Percentiles rank a stretch among this genome's conserved stretches.
phyloP scores from a whole-genome alignment of 2,113 vertebrate genomes.

The Bubo blakistoni region DNA sequence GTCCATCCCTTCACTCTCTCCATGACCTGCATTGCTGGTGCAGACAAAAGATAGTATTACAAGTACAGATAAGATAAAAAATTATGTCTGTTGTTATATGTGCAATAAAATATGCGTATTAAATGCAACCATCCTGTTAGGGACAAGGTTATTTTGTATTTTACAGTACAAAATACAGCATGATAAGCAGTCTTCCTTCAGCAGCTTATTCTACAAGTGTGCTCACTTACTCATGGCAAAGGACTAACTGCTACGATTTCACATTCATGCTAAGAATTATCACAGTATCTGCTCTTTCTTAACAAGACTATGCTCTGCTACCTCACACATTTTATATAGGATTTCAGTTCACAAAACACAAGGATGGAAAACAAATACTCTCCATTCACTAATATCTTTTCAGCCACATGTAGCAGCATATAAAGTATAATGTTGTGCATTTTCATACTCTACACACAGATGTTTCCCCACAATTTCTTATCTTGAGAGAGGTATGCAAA shows the following conservation, averaged over 20 bases:
- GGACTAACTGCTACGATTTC: not conserved
- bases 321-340: rapidly evolving
- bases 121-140: not conserved
- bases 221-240: not conserved
- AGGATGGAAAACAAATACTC: not conserved
- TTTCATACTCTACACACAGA: not conserved
- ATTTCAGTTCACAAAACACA: not conserved
- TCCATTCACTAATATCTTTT: not conserved
- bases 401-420: not conserved
- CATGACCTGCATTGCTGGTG: not conserved
- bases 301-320: not conserved
- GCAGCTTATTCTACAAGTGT: not conserved
- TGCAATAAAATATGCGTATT: not conserved
- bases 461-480: not conserved
- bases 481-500: not conserved
- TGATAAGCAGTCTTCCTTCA: not conserved
- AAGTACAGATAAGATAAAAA: not conserved
- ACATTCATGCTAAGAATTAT: not conserved
- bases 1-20: not conserved
- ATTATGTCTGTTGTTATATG: not conserved
- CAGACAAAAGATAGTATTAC: not conserved
- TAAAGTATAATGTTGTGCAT: rapidly evolving
- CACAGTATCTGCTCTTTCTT: not conserved
- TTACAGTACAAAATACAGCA: not conserved
- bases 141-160: not conserved